Conservation (phyloP, 2,113 vertebrate species). For the Ceyx margarethae region DNA sequence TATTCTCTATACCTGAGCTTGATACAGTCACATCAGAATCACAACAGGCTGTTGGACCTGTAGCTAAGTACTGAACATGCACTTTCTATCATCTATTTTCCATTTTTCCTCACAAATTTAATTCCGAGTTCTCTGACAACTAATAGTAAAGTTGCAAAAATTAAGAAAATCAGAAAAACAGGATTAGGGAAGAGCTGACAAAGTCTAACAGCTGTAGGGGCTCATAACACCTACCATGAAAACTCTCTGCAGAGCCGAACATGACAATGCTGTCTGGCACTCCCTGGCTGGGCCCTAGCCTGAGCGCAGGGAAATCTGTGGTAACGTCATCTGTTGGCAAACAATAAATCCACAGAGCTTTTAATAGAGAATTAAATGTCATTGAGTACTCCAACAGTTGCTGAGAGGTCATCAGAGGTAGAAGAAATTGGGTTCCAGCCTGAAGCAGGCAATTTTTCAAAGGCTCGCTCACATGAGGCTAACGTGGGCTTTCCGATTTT, state of each 20-base stretch:
- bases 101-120: background rate
- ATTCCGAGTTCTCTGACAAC: background rate
- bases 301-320: background rate
- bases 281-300: background rate
- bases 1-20: background rate
- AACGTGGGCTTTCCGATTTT: accelerated
- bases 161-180: background rate
- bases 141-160: background rate
- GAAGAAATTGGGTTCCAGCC: background rate
- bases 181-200: background rate
- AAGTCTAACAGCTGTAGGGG: background rate
- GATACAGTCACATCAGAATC: background rate
- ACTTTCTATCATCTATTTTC: background rate
- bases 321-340: background rate
- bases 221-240: background rate
- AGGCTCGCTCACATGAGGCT: background rate
- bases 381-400: background rate
- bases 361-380: slow-evolving; percentile 15
- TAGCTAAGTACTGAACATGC: background rate
- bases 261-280: background rate
- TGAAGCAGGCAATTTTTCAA: background rate
- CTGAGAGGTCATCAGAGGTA: background rate
- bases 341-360: background rate
- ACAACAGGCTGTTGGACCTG: background rate
- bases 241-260: background rate